Base-by-base conservation (phyloP, 2,888 invertebrate species). In the Eremobia ochroleuca region DNA sequence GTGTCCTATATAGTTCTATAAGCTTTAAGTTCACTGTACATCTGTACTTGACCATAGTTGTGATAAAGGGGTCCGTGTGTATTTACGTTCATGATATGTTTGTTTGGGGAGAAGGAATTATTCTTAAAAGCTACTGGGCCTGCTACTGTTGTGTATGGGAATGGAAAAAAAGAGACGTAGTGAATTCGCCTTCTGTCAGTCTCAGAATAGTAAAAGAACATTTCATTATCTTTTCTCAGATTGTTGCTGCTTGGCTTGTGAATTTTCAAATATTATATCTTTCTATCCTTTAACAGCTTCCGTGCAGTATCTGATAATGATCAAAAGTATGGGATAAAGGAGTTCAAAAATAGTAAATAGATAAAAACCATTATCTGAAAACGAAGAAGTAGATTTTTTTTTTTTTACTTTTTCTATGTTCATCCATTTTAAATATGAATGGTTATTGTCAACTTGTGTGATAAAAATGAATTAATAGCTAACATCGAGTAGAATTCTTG, bases 401-500 rank as follows among this genome's bases (percentile, higher is more conserved):
- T n/a, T 9, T 28, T 52, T 18, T 25, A 3, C 1, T 28, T n/a
- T 65, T 11, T 31, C 31, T 31, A 81, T 18, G 25, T 55, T 46
- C 34, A 76, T 58, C 13, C 13, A 11, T 25, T 34, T 28, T 5
- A 9, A 25, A 18, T 52, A 52, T 4, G 31, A 13, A 62, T 52
- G 46, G 43, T 72, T 59, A n/a, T 59, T 62, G 68, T 65, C 61
- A 76, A 69, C 43, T 11, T n/a, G 8, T 28, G 65, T 6, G 66
- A 75, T 75, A 70, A 85, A 72, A 70, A 49, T 13, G 55, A 58
- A 73, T 82, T 74, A 66, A 85, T 68, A 43, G 64, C 55, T 43
- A 67, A 69, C 66, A n/a, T 69, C 55, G 13, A 28, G 8, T 31
- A 58, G 15, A 46, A 85, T 85, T 82, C 83, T 43, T 68, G 65